Evolutionary conservation across 2,113 vertebrate species (phyloP), one percentile per base, ranked within the genome.

Genomic region (Hydrochoerus hydrochaeris): DNA sequence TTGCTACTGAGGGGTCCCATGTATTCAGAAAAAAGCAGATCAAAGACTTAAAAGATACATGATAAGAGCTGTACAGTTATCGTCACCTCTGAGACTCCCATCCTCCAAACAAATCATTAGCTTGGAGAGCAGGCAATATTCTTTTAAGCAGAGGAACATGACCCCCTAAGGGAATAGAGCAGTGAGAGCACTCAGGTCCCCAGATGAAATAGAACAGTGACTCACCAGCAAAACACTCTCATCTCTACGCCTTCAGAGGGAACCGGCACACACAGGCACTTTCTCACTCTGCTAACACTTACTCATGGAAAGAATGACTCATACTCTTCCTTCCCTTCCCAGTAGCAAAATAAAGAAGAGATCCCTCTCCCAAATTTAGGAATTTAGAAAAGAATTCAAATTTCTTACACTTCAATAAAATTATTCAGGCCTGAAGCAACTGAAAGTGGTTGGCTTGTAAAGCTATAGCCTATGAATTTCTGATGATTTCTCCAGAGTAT

Each of bases 41-140:
- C 96, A 98, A 94, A 98, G 81, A 96, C 91, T 71, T 84, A 96
- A 96, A 94, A 96, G 89, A 92, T 93, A 84, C 67, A 92, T 95
- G 95, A 96, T 96, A 93, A 97, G 96, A 97, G 71, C 97, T 81
- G 30, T 88, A 41, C 82, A 9, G 94, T 97, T 97, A 97, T 95
- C 94, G 28, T 92, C 81, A 94, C 98, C 95, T 97, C 46, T 58
- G 98, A 97, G 98, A 97, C 94, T 94, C 82, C 80, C 88, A 81
- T 88, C 96, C 77, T 97, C 81, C 96, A 98, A 97, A 97, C 97
- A 98, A 96, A 97, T 96, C 97, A 96, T 98, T 96, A 97, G 89
- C 95, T 97, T 85, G n/a, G 62, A 96, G 96, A 95, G 95, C 91
- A 94, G 92, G 94, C 97, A 95, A 94, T 95, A 85, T 96, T 96